Percentiles rank a stretch among this genome's conserved stretches.
These are phyloP conservation scores for Acinonyx jubatus DNA, from an alignment of 2,113 vertebrate species.

Conservation along the genomic window DNA sequence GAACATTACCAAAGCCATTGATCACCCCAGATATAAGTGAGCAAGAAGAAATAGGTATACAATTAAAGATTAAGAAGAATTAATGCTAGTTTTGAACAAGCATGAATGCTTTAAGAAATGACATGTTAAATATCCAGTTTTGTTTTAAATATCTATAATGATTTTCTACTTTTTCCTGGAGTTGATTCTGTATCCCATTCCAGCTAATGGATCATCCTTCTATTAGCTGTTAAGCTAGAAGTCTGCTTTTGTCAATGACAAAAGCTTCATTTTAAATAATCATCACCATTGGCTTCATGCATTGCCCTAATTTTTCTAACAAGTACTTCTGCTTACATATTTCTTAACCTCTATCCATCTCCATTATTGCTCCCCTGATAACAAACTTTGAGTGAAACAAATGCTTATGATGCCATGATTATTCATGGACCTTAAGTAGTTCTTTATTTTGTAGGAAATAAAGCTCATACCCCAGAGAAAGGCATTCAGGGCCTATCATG, in stretches of 20 bases:
- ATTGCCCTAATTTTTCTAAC: neutral
- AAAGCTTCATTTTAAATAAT: constrained; percentile 6
- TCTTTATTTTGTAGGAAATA: neutral
- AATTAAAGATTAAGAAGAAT: neutral
- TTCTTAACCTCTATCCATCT: neutral
- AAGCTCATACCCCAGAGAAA: neutral
- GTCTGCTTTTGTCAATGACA: neutral
- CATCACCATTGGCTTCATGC: neutral
- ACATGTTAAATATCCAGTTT: neutral
- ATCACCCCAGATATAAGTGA: neutral
- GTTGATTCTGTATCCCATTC: neutral
- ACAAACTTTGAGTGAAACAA: neutral
- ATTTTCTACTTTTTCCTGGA: neutral
- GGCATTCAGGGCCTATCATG: neutral
- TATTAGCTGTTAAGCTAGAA: neutral
- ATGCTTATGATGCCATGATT: neutral
- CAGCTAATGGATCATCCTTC: neutral
- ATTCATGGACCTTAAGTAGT: neutral
- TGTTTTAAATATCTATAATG: neutral
- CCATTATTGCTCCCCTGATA: neutral
- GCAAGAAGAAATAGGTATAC: neutral
- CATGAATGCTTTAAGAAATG: neutral
- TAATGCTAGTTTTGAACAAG: neutral
- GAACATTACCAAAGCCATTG: neutral
- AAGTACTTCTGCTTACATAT: neutral